Evolutionary conservation across 2,888 invertebrate genomes (phyloP), one percentile per base, ranked within the genome.

Genomic region (Electrophaes corylata): DNA sequence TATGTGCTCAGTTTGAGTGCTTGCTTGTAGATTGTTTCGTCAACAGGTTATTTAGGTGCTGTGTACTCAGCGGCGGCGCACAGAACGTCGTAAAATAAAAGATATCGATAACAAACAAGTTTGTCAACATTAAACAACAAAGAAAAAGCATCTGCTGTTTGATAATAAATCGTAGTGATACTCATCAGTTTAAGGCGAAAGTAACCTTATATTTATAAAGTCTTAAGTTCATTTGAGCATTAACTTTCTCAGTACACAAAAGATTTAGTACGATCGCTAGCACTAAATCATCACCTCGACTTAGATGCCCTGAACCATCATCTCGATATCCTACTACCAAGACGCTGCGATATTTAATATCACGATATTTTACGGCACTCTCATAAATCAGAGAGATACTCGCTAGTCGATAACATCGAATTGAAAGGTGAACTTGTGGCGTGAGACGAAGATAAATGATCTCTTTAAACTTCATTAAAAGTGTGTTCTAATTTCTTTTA

Each of bases 341-440:
- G 69, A 67, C 70, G 71, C 71, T 73, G 70, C 71, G 73, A 79
- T 77, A 81, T 78, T 79, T 73, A 74, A 76, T 77, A 76, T 79
- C 68, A 67, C 48, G 70, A 79, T 72, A 77, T 76, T 81, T 77
- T 75, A 81, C 77, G 74, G 73, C 70, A 62, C 67, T 57, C 62
- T 33, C 67, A 77, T 81, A 80, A 81, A 83, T 83, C 76, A 46
- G 46, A 35, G 23, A 53, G 50, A 62, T 64, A 56, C 19, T 35
- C 41, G 60, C 40, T 45, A 57, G 18, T 23, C 31, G 75, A 78
- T 78, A 72, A 73, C 72, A 78, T 75, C 69, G 56, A 64, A 72
- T 72, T 58, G 63, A 49, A 62, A 57, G 59, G 64, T 45, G 41
- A 56, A 39, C 53, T 53, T 51, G 53, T 37, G 55, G 51, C 51